Evolutionary conservation across 2,113 vertebrate genomes (phyloP).

Genomic region (Sinocyclocheilus rhinocerous): DNA sequence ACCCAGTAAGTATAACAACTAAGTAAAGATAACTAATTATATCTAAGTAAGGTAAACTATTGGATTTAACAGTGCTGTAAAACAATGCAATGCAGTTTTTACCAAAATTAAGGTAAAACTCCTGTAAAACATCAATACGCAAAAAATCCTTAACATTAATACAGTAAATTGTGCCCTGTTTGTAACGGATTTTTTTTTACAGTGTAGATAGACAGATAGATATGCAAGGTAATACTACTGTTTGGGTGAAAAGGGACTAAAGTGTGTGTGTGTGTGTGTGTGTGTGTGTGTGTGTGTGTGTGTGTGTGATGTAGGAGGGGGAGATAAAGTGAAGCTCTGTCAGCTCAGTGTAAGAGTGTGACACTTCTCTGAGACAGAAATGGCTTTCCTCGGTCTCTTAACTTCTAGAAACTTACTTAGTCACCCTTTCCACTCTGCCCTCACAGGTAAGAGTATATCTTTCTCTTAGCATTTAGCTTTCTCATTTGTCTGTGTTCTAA

Average conservation of each 20-base stretch:
- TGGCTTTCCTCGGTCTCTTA: neutral
- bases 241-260: conserved; percentile 2
- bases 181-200: too few relatives aligned
- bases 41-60: too few relatives aligned
- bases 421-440: neutral
- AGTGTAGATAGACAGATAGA: neutral
- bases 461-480: neutral
- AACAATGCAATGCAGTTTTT: too few relatives aligned
- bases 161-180: too few relatives aligned
- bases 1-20: too few relatives aligned
- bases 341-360: neutral
- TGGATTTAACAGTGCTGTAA: too few relatives aligned
- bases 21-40: too few relatives aligned
- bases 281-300: neutral
- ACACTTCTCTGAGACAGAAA: conserved; percentile 17
- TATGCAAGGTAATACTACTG: neutral
- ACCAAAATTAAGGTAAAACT: too few relatives aligned
- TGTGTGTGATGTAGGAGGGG: conserved; percentile 4
- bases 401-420: neutral
- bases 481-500: neutral
- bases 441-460: conserved; percentile 19
- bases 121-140: too few relatives aligned
- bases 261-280: neutral
- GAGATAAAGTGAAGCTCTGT: neutral
- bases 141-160: too few relatives aligned